These are phyloP conservation scores for Drosophila neonasuta DNA, from an alignment of 2,888 invertebrate genomes.

Conservation along the genomic window DNA sequence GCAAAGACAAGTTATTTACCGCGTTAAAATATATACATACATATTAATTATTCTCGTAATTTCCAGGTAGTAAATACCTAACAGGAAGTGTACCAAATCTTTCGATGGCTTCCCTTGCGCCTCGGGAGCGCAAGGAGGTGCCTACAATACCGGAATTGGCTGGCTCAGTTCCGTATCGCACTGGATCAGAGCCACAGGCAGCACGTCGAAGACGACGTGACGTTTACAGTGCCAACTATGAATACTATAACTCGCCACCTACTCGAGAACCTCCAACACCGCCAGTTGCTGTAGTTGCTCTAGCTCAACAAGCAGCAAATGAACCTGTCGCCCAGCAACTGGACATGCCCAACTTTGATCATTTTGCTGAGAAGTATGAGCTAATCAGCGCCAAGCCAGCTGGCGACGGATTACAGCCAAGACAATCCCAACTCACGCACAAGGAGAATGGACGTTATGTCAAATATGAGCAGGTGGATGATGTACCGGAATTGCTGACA, in stretches of 20 bases:
- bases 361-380: slow-evolving; percentile 66
- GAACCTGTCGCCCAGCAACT: slow-evolving; percentile 27
- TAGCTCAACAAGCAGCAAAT: slow-evolving; percentile 22
- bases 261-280: slow-evolving; percentile 67
- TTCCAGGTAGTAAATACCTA: slow-evolving; percentile 44
- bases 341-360: slow-evolving; percentile 65
- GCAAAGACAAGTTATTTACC: too few relatives aligned
- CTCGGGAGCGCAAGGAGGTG: slow-evolving; percentile 22
- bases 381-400: slow-evolving; percentile 46
- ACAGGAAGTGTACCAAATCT: slow-evolving; percentile 67
- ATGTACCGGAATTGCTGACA: slow-evolving; percentile 65
- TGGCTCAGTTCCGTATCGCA: slow-evolving; percentile 31
- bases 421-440: slow-evolving; percentile 10
- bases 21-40: not conserved
- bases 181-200: slow-evolving; percentile 24
- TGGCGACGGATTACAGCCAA: slow-evolving; percentile 17
- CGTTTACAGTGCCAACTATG: slow-evolving; percentile 55
- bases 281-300: slow-evolving; percentile 28
- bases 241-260: slow-evolving; percentile 47
- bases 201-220: slow-evolving; percentile 42
- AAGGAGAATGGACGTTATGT: slow-evolving; percentile 68
- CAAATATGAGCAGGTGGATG: slow-evolving; percentile 74
- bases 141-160: slow-evolving; percentile 31
- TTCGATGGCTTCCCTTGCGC: slow-evolving; percentile 24
- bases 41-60: not conserved